Base-by-base conservation (phyloP, 2,113 vertebrate species). In the Malurus elegans region DNA sequence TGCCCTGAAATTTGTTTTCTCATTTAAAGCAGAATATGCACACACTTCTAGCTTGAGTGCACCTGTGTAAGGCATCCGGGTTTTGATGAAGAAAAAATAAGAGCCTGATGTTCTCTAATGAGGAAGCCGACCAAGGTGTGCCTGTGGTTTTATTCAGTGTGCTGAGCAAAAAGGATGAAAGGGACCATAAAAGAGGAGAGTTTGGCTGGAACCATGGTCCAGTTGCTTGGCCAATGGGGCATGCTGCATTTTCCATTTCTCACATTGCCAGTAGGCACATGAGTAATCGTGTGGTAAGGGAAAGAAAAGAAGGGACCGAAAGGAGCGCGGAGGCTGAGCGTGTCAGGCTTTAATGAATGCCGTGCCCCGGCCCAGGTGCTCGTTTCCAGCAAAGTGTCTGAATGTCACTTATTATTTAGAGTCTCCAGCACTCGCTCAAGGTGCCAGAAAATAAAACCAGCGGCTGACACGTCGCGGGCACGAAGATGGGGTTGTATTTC, bases 401-500 rank as follows among this genome's bases (percentile, higher is more conserved):
- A 23, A 73, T 89, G 88, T 91, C 93, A 79, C 76, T 96, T 78
- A 96, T 94, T 95, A 95, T 92, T 95, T 79, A 69, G 92, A 85
- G 84, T 75, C 28, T 5, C 73, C 79, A 90, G 69, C 69, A 24
- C 88, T 95, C 86, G 86, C 65, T 92, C n/a, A 88, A 81, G 86
- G 93, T 96, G 84, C 95, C 96, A 95, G 97, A 90, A 96, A 96
- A 97, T 73, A 70, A 91, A 98, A 97, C 83, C 91, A 97, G 95
- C 86, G 36, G 71, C 93, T 93, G 92, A 85, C 93, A 96, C 36
- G 94, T 73, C 88, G 96, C 14, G 48, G 92, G 95, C 73, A 93
- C 89, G 45, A 24, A 91, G 98, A 96, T 96, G 97, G 34, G 96
- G 96, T 97, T 98, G 95, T 96, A 81, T 98, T 98, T 98, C 98